Evolutionary conservation across 2,888 invertebrate species (phyloP), one percentile per base, ranked within the genome.

Genomic region (Melanostoma scalare): DNA sequence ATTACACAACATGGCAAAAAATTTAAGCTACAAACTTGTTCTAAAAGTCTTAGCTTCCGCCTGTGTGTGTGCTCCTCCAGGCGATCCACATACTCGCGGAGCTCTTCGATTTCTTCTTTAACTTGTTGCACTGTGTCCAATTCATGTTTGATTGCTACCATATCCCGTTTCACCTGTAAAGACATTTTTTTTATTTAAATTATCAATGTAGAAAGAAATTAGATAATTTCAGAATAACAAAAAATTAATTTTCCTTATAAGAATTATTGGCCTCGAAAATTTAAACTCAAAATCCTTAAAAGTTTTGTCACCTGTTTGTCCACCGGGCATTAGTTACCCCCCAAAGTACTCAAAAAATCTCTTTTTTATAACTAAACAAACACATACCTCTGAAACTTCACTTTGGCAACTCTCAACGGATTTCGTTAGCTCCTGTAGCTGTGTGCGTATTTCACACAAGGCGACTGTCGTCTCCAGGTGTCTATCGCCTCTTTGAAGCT

Each of bases 321-420:
- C 20, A 20, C 20, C 20, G 1, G 20, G 1, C 20, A 20, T 20
- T 20, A 20, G 20, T 20, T 20, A 20, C 20, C 20, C 20, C 20
- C 20, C 20, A 20, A 20, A 20, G 20, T 1, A 20, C 20, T 20
- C 20, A 6, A 20, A 55, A 53, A n/a, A 40, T 33, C 9, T 8
- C 33, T 33, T 9, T 30, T 42, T 44, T 4, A 10, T 33, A 33
- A 10, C 30, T 44, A 31, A 52, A 31, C n/a, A 42, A 31, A 3
- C 30, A 87, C 90, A 91, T 85, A 93, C 96, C 93, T 96, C 96
- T 89, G 96, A 96, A 91, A 97, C 97, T 92, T 97, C 97, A 92
- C 96, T 96, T 93, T 97, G 97, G 92, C 97, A 97, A 92, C 96
- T 96, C 93, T 97, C 97, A 89, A 97, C 97, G 91, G 97, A 97